A percentile compares a stretch with the other conserved stretches of the same genome.
phyloP scores from a whole-genome alignment of 2,797 vertebrate species.

The Danio tinwini region DNA sequence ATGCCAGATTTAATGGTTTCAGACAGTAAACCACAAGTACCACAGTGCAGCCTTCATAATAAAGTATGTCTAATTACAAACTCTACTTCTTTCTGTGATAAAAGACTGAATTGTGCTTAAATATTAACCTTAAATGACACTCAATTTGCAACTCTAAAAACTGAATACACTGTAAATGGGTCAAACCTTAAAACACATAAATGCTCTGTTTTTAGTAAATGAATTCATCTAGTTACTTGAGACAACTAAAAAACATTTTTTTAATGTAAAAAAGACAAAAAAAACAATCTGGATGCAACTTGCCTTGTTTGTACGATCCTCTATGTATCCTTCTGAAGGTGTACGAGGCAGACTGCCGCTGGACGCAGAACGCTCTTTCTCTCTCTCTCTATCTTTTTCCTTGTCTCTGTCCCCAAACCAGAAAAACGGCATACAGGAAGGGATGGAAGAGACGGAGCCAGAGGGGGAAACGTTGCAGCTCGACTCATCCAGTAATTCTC shows the following conservation, averaged over 20 bases:
- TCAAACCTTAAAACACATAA: not conserved
- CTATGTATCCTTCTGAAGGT: conserved; percentile 66
- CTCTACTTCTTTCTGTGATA: not conserved
- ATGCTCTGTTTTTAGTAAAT: not conserved
- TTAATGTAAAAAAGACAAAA: too few relatives aligned
- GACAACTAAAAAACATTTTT: not conserved
- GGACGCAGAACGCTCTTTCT: conserved; percentile 78
- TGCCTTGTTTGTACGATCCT: conserved; percentile 79
- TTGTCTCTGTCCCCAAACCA: conserved; percentile 89
- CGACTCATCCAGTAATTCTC: conserved; percentile 80
- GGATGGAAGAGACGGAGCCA: conserved; percentile 83
- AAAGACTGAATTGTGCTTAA: not conserved
- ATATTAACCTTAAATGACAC: conserved; percentile 10
- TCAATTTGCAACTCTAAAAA: not conserved
- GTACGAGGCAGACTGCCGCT: conserved; percentile 80
- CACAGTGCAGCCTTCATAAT: not conserved
- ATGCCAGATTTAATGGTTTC: not conserved
- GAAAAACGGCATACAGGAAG: conserved; percentile 90
- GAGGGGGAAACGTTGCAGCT: conserved; percentile 79
- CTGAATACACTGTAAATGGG: not conserved
- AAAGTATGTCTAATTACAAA: not conserved
- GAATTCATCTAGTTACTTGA: not conserved
- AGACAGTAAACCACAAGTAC: not conserved
- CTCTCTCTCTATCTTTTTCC: conserved; percentile 82
- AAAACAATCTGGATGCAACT: conserved; percentile 41